These are phyloP conservation scores for Ctenodactylus gundi DNA, from an alignment of 2,113 vertebrate genomes.

Conservation along the genomic window DNA sequence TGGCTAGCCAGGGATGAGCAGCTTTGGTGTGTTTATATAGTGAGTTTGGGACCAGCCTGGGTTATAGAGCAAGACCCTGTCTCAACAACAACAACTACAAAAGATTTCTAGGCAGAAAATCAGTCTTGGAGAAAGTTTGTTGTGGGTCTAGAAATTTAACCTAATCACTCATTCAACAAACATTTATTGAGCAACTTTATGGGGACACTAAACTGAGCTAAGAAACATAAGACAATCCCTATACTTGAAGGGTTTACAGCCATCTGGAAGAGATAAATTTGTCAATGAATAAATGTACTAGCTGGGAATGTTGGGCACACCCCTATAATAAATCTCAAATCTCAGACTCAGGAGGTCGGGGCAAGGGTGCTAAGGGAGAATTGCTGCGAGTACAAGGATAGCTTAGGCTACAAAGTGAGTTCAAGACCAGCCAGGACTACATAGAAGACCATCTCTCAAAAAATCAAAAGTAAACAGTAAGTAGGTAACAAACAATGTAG, in stretches of 20 bases:
- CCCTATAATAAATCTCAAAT: too few species aligned
- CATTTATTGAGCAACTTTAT: constrained; percentile 40
- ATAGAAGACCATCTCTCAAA: neutral
- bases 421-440: neutral
- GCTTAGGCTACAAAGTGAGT: neutral
- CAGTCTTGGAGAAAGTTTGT: neutral
- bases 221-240: neutral
- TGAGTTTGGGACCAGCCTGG: too few species aligned
- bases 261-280: neutral
- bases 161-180: constrained; percentile 56
- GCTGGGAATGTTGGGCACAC: neutral
- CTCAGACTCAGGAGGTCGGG: too few species aligned
- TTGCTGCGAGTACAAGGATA: too few species aligned
- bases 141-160: neutral
- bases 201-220: neutral
- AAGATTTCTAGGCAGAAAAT: too few species aligned
- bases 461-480: neutral
- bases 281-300: neutral
- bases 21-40: too few species aligned
- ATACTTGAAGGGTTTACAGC: neutral
- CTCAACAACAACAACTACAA: too few species aligned
- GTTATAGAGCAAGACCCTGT: too few species aligned
- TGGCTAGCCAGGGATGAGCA: too few species aligned
- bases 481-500: neutral
- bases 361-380: too few species aligned